Evolutionary conservation across 2,113 vertebrate genomes (phyloP), one percentile per base, ranked within the genome.

Genomic region (Origma solitaria): DNA sequence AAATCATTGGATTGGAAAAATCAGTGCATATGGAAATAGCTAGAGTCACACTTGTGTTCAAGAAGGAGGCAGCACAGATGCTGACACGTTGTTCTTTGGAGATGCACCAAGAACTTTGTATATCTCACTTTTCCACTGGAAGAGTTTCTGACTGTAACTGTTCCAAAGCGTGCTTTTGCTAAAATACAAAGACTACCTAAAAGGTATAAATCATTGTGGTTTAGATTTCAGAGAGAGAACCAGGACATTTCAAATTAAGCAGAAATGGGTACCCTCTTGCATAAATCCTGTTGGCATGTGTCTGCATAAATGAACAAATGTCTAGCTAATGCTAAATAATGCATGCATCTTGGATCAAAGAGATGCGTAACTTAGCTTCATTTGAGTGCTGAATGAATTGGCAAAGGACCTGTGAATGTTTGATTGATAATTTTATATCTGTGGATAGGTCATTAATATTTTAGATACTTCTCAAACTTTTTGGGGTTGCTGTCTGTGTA

Each of bases 281-380:
- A 93, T 91, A 91, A 94, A 92, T 95, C 93, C 87, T 84, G 18
- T 72, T 91, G 73, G 84, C 94, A 91, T 89, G 61, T 91, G 81
- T 79, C 86, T 94, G 78, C 71, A 61, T 82, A 94, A 91, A 76
- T 85, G 91, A 95, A 82, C 81, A 77, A 94, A 82, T 87, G 81
- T 94, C 84, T 95, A 85, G 66, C 53, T 92, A 76, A 75, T 91
- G 37, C 83, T 96, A 94, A 96, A 97, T 96, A 94, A 92, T 96
- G 70, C 65, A 92, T 96, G 69, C 1, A 1, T 92, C 65, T 92
- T 89, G 73, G 82, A 94, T 95, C 87, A 82, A 73, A 90, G 75
- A 85, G 62, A 76, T 95, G 70, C 91, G 91, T 91, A 95, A 94
- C 71, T 85, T 94, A 91, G 78, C 73, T 91, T 85, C n/a, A 1